phyloP scores from a whole-genome alignment of 2,113 vertebrate species.

The Sardina pilchardus region DNA sequence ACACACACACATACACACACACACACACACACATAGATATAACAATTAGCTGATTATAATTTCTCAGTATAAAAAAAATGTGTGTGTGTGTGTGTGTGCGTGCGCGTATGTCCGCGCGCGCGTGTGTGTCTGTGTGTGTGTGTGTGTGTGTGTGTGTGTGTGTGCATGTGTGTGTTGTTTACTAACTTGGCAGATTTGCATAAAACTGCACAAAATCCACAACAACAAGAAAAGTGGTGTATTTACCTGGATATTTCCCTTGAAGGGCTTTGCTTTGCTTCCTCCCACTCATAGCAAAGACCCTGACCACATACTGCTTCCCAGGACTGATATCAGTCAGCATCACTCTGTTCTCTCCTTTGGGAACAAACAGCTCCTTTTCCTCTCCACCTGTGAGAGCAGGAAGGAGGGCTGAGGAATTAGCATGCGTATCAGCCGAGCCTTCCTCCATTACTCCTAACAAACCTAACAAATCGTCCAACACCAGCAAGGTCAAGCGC shows the following conservation, averaged over 20 bases:
- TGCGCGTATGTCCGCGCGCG: too few relatives aligned
- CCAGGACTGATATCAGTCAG: conserved; percentile 70
- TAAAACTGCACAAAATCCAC: neutral
- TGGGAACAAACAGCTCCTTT: conserved; percentile 66
- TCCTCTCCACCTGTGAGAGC: conserved; percentile 62
- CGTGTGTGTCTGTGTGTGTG: too few relatives aligned
- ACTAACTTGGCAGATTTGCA: neutral
- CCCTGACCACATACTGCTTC: conserved; percentile 66
- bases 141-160: too few relatives aligned
- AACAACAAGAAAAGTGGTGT: neutral
- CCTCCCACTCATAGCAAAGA: conserved; percentile 67
- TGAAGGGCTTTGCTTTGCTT: conserved; percentile 70
- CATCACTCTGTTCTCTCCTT: conserved; percentile 66
- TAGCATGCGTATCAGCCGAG: conserved; percentile 27
- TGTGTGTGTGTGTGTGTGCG: neutral
- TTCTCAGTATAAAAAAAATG: neutral
- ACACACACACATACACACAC: too few relatives aligned
- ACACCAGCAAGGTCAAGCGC: neutral
- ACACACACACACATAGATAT: too few relatives aligned
- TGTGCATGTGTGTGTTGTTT: neutral
- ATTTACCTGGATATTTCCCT: conserved; percentile 67
- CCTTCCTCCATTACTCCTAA: conserved; percentile 31
- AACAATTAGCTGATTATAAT: too few relatives aligned
- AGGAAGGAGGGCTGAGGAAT: conserved; percentile 29
- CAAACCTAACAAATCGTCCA: conserved; percentile 40